Evolutionary conservation across 2,888 invertebrate species (phyloP), one percentile per base, ranked within the genome.

Genomic region (Cecidostiba fungosa): DNA sequence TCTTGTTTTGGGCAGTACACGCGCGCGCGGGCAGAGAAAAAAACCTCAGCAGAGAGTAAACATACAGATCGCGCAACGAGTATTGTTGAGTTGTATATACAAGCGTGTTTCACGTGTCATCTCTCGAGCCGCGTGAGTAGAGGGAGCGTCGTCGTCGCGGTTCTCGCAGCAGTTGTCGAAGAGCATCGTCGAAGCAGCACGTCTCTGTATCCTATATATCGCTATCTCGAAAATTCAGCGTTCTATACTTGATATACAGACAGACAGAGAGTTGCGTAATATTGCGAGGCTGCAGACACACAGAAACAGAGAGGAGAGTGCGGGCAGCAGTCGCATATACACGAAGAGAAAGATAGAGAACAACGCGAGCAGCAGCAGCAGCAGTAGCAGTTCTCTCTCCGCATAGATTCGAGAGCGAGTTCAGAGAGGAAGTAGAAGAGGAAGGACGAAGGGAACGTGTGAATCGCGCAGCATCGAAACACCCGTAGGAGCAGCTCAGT

Each of bases 261-360:
- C 19, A 72, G 10, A 32, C 14, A 0, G 29, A n/a, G n/a, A 76
- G 54, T 85, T 80, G 85, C 85, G 84, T 85, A 85, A 85, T 85
- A 85, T 85, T 85, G 69, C 80, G 73, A 80, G 70, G 16, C n/a
- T n/a, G n/a, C n/a, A n/a, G n/a, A n/a, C n/a, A n/a, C n/a, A n/a
- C 66, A 66, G 73, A n/a, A 59, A 69, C 74, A 47, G 54, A 59
- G n/a, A n/a, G n/a, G 50, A 50, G 50, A 50, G 50, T 50, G 26
- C 72, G 36, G 19, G 72, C 19, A 29, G 10, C 29, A 72, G n/a
- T 10, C 36, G 10, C 19, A 72, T 36, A 12, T 5, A 66, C n/a
- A 66, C 26, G 3, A 26, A 26, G 66, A 66, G 66, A 59, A 19
- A 50, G 50, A 50, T 16, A 50, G 19, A 50, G 62, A 62, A 26